A percentile compares a stretch with the other conserved stretches of the same genome.
These are phyloP conservation scores for Reinhardtius hippoglossoides DNA, from an alignment of 2,113 vertebrate genomes.

Conservation along the genomic window DNA sequence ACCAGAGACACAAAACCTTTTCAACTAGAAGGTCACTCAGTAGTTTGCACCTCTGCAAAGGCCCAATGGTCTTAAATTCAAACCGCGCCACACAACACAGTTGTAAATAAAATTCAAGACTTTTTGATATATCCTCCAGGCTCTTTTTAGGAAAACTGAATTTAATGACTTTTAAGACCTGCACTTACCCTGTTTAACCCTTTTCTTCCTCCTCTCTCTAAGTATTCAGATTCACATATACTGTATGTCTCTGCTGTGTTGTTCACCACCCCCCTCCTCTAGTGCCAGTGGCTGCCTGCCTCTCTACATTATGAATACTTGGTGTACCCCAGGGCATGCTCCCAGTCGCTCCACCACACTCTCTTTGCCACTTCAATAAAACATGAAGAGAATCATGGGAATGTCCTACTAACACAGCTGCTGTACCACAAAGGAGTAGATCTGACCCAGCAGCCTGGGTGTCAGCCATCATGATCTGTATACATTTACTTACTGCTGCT, in stretches of 20 bases:
- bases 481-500: background rate
- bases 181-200: background rate
- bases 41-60: too few species aligned
- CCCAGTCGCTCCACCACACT: background rate
- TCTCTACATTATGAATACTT: conserved; percentile 39
- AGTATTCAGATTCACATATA: background rate
- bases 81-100: too few species aligned
- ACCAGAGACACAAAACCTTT: too few species aligned
- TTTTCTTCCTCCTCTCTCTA: too few species aligned
- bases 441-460: conserved; percentile 1
- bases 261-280: background rate
- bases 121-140: too few species aligned
- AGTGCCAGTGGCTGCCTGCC: conserved; percentile 13
- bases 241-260: background rate
- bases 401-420: conserved; percentile 46
- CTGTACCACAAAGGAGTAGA: background rate
- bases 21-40: too few species aligned
- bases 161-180: background rate
- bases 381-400: conserved; percentile 52
- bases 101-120: too few species aligned
- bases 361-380: conserved; percentile 39
- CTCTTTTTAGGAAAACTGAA: too few species aligned
- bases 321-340: conserved; percentile 12
- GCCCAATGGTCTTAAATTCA: too few species aligned
- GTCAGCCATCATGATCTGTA: background rate